These are phyloP conservation scores for Ceyx margarethae DNA, from an alignment of 2,113 vertebrate genomes.

Conservation along the genomic window DNA sequence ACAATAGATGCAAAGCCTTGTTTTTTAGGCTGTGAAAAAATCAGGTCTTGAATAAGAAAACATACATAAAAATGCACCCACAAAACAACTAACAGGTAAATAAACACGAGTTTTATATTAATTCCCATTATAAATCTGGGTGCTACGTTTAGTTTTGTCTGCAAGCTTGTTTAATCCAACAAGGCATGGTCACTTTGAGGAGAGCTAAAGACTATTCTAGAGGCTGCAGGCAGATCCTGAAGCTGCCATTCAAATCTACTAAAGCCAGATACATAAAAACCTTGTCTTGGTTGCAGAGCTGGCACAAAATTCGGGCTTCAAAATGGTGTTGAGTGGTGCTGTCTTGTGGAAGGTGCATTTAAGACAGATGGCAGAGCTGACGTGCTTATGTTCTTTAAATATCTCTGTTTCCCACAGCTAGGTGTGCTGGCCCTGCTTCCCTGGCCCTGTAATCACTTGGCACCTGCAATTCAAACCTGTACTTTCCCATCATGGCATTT, in stretches of 20 bases:
- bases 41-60: neutral
- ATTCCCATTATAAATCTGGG: neutral
- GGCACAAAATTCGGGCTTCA: neutral
- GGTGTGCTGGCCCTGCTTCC: neutral
- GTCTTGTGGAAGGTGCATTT: neutral
- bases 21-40: neutral
- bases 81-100: neutral
- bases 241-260: neutral
- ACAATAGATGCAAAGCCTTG: neutral
- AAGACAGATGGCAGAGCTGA: constrained; percentile 33
- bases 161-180: neutral
- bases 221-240: neutral
- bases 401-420: neutral
- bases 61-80: fast-evolving
- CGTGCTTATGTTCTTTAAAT: neutral
- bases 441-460: constrained; percentile 8
- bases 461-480: constrained; percentile 2
- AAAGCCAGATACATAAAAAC: neutral
- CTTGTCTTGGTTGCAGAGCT: neutral
- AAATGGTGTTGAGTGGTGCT: neutral
- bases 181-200: neutral
- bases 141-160: neutral
- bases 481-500: neutral
- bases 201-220: neutral
- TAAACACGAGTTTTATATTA: neutral